Base-by-base conservation (phyloP, 92 coral and sea anemone genomes). In the Palythoa grandis region DNA sequence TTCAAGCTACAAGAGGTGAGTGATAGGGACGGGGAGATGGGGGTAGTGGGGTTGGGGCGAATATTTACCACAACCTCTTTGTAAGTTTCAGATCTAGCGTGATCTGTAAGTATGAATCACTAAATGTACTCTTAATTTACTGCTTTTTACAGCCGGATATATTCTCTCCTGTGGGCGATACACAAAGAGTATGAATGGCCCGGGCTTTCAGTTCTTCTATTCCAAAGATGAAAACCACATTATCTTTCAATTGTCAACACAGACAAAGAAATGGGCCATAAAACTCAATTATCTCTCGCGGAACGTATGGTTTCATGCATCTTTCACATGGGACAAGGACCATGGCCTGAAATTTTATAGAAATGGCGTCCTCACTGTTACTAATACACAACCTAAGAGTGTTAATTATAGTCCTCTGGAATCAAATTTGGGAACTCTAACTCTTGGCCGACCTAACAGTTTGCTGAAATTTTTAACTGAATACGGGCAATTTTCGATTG, bases 151-250 rank as follows among this genome's bases (percentile, higher is more conserved):
- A 94, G 99, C 97, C 16, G 95, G 93, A 82, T 95, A 93, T 68
- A 87, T 97, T 7, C 70, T 95, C 54, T 95, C 98, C 2, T 82
- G 91, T n/a, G 99, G 99, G 19, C 88, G 87, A 4, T 97, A 92
- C 89, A 86, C 87, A 7, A 61, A 72, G 5, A 40, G 63, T n/a
- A 74, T 83, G 40, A 72, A 47, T 24, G 99, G 99, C 5, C 99
- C 99, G 10, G 99, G 99, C 1, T 92, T 95, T 82, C 92, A 88
- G 40, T 93, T 97, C 72, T 83, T 92, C 14, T 88, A 74, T 54
- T 40, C 77, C 66, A 69, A 86, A 53, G 56, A 75, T n/a, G 79
- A 87, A 17, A 82, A 80, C 48, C 68, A 61, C 11, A 93, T 95
- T 72, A 84, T 93, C 24, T 76, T 97, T 1, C 91, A 93, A 56